Percentiles rank a stretch among this genome's conserved stretches.
phyloP scores from a whole-genome alignment of 2,888 invertebrate species.

The Argyresthia albistria region DNA sequence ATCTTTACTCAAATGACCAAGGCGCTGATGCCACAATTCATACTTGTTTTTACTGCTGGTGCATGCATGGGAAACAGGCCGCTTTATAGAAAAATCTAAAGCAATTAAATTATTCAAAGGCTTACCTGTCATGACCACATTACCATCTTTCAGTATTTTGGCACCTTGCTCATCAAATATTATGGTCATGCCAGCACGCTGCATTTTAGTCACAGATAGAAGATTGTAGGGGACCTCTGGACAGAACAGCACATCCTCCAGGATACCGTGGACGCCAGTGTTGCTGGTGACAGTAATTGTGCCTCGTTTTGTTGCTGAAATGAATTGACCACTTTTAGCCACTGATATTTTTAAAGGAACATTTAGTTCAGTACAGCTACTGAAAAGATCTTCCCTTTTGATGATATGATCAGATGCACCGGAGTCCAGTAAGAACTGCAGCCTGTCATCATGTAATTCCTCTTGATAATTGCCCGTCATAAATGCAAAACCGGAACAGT shows the following conservation, averaged over 20 bases:
- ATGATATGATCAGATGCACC: slow-evolving; percentile 14
- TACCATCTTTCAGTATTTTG: slow-evolving; percentile 8
- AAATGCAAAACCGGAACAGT: slow-evolving; percentile 9
- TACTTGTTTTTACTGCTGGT: slow-evolving; percentile 12
- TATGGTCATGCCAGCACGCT: slow-evolving; percentile 19
- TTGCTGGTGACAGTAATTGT: slow-evolving; percentile 20
- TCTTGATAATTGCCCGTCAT: slow-evolving; percentile 11
- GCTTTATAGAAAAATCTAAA: slow-evolving; percentile 8
- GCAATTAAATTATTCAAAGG: slow-evolving; percentile 8
- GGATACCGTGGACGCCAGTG: slow-evolving; percentile 12
- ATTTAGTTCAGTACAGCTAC: slow-evolving; percentile 12
- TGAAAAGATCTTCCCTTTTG: slow-evolving; percentile 14
- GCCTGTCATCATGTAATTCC: background rate
- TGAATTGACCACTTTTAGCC: slow-evolving; percentile 21
- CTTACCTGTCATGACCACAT: slow-evolving; percentile 10
- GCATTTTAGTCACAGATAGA: slow-evolving; percentile 20
- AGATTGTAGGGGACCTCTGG: slow-evolving; percentile 25
- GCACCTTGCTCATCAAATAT: slow-evolving; percentile 21
- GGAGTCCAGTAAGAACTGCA: slow-evolving; percentile 7
- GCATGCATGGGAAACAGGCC: slow-evolving; percentile 12
- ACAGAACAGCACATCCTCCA: slow-evolving; percentile 20
- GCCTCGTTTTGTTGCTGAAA: slow-evolving; percentile 23
- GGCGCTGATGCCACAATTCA: slow-evolving; percentile 21
- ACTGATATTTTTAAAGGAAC: slow-evolving; percentile 24
- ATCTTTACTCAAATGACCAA: slow-evolving; percentile 20